These are phyloP conservation scores for Fratercula arctica DNA, from an alignment of 2,797 vertebrate genomes.

Conservation along the genomic window DNA sequence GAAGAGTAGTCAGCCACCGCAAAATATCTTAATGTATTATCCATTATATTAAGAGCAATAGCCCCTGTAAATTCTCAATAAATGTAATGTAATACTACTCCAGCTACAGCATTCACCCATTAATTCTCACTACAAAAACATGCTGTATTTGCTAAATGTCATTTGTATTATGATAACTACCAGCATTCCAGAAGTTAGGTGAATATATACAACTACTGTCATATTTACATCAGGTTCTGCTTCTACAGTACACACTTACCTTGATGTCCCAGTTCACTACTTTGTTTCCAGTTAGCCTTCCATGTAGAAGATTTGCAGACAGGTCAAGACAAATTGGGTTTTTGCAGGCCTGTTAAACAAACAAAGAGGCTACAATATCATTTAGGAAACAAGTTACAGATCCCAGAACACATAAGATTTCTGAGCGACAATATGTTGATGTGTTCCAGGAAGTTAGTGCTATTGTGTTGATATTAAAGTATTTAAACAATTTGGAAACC, in stretches of 20 bases:
- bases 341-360: slow-evolving; percentile 86
- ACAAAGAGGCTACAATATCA: not conserved
- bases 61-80: not conserved
- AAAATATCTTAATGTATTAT: not conserved
- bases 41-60: not conserved
- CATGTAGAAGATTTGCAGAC: slow-evolving; percentile 90
- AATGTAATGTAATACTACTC: not conserved
- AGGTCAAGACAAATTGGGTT: slow-evolving; percentile 96
- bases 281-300: slow-evolving; percentile 97
- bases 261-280: slow-evolving; percentile 98
- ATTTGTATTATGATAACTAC: not conserved
- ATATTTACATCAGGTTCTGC: not conserved
- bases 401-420: not conserved
- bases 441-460: not conserved
- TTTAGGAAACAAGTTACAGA: not conserved
- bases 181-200: not conserved
- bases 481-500: not conserved
- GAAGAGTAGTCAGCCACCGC: not conserved
- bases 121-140: not conserved
- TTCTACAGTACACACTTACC: slow-evolving; percentile 74
- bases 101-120: not conserved
- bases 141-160: not conserved
- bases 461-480: not conserved
- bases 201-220: not conserved
- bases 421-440: not conserved